Conservation (phyloP, 2,113 vertebrate genomes). For the Maccullochella peelii region DNA sequence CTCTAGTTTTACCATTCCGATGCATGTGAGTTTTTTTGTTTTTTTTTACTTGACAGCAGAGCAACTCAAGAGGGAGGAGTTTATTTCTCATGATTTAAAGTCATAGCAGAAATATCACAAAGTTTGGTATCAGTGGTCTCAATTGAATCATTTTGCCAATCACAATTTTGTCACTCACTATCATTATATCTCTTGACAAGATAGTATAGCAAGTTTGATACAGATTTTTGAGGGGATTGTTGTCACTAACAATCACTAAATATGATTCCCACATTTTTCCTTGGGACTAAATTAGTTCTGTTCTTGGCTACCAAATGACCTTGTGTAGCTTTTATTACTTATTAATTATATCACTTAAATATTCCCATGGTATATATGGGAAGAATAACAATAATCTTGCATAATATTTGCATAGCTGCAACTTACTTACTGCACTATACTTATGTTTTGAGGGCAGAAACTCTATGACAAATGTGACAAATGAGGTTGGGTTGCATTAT, state of each 20-base stretch:
- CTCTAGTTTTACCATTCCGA: constrained; percentile 73
- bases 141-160: not conserved
- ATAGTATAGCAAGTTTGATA: not conserved
- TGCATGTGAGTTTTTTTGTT: constrained; percentile 58
- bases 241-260: not conserved
- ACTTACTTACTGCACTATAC: not conserved
- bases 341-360: not conserved
- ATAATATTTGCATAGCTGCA: not conserved
- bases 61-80: constrained; percentile 77
- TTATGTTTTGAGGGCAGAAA: not conserved
- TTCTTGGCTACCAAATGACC: not conserved
- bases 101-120: constrained; percentile 57
- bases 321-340: not conserved
- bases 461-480: not conserved
- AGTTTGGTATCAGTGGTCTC: constrained; percentile 37
- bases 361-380: too few relatives aligned
- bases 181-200: too few relatives aligned
- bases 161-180: not conserved
- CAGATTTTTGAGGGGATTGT: not conserved
- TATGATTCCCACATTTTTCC: not conserved
- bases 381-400: not conserved
- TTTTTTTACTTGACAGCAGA: constrained; percentile 72
- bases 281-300: not conserved
- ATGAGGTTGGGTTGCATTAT: not conserved
- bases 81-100: constrained; percentile 76